A percentile compares a stretch with the other conserved stretches of the same genome.
These are phyloP conservation scores for Vanessa atalanta DNA, from an alignment of 1,140 invertebrate species.

Conservation along the genomic window DNA sequence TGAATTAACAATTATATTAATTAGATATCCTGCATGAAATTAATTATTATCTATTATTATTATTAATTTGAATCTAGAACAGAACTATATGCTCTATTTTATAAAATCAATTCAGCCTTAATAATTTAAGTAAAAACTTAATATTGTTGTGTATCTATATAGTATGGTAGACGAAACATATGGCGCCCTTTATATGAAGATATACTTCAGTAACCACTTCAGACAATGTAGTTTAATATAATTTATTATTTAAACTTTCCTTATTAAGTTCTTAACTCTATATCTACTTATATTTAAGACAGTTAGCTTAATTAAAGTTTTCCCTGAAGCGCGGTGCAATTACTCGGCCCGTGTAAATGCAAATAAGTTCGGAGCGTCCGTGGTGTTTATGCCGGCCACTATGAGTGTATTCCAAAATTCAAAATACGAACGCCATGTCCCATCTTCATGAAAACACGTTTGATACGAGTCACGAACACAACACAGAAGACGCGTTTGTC, in stretches of 20 bases:
- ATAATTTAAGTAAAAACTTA: background rate
- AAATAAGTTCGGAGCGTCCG: conserved; percentile 74
- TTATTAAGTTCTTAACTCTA: conserved; percentile 63
- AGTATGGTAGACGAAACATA: background rate
- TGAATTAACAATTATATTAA: too few relatives aligned
- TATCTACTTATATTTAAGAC: conserved; percentile 69
- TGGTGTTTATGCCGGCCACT: conserved; percentile 67
- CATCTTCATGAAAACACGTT: background rate
- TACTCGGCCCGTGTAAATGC: conserved; percentile 79
- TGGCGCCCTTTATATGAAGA: background rate
- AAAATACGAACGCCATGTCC: conserved; percentile 29
- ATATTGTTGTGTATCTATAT: background rate
- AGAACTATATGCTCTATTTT: too few relatives aligned
- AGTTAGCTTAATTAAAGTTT: conserved; percentile 77
- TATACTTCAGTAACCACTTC: background rate
- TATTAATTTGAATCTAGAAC: too few relatives aligned
- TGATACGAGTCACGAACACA: background rate
- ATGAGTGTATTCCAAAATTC: conserved; percentile 56
- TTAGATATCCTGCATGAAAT: too few relatives aligned
- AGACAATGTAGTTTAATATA: conserved; percentile 30
- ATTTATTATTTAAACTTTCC: conserved; percentile 60
- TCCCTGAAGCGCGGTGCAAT: conserved; percentile 76
- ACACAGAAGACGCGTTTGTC: background rate
- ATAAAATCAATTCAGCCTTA: background rate
- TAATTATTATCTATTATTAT: too few relatives aligned